Conservation (phyloP, 2,888 invertebrate genomes). For the Galerucella nymphaeae region DNA sequence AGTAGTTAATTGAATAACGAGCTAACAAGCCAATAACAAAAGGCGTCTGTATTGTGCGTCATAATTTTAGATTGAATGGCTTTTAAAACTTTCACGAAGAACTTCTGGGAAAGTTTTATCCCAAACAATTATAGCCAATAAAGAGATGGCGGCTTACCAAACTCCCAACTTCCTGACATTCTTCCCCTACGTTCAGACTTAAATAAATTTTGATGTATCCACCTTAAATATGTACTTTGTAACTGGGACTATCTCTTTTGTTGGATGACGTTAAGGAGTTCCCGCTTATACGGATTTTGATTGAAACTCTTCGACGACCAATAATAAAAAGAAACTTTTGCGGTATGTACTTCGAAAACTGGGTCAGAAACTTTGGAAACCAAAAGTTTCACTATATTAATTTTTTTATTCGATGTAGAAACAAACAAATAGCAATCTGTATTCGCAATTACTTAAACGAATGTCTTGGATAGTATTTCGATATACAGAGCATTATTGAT, state of each 20-base stretch:
- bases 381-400: no score
- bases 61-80: conserved; percentile 52
- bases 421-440: no score
- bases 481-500: no score
- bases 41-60: conserved; percentile 47
- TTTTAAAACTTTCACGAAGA: conserved; percentile 43
- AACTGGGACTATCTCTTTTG: conserved; percentile 13
- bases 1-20: conserved; percentile 47
- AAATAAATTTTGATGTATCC: conserved; percentile 41
- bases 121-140: conserved; percentile 53
- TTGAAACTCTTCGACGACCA: conserved; percentile 15
- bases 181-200: conserved; percentile 31
- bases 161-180: conserved; percentile 47
- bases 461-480: no score
- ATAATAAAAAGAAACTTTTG: conserved; percentile 15
- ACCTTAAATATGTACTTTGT: conserved; percentile 31
- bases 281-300: conserved; percentile 15
- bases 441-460: no score
- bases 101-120: conserved; percentile 49
- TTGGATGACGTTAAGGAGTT: conserved; percentile 8
- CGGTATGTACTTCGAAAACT: not conserved
- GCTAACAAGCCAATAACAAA: conserved; percentile 46
- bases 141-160: conserved; percentile 48
- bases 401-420: no score
- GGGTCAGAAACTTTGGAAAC: no score